Evolutionary conservation across 2,888 invertebrate genomes (phyloP).

Genomic region (Drosophila testacea): DNA sequence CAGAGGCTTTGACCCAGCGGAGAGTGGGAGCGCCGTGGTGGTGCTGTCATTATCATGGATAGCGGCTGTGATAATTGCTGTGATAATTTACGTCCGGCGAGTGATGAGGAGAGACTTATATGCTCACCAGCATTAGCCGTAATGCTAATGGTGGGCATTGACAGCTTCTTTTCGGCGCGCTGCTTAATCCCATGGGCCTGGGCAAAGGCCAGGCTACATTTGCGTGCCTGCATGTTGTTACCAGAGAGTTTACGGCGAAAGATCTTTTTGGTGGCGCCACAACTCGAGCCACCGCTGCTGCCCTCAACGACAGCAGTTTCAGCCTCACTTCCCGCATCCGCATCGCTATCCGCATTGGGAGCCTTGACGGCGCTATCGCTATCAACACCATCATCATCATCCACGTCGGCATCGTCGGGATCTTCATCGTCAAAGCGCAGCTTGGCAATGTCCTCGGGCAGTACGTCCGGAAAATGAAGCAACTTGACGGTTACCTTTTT

Average conservation of each 20-base stretch:
- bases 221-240: conserved; percentile 80
- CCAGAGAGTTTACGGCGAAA: conserved; percentile 83
- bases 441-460: conserved; percentile 84
- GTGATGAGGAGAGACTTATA: conserved; percentile 43
- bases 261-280: conserved; percentile 68
- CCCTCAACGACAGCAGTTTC: conserved; percentile 5
- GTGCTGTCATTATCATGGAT: conserved; percentile 24
- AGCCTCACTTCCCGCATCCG: conserved; percentile 36
- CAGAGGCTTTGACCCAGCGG: conserved; percentile 85
- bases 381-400: conserved; percentile 36
- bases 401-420: conserved; percentile 45
- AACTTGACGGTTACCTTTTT: conserved; percentile 84
- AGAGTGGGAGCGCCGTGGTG: conserved; percentile 79
- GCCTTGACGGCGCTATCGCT: conserved; percentile 31
- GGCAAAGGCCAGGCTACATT: conserved; percentile 84
- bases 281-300: conserved; percentile 12
- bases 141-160: conserved; percentile 78
- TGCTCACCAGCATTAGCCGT: conserved; percentile 68
- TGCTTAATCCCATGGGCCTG: conserved; percentile 83
- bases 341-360: conserved; percentile 38
- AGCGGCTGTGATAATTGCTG: conserved; percentile 55
- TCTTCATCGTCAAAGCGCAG: conserved; percentile 81
- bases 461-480: conserved; percentile 84
- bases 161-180: conserved; percentile 71
- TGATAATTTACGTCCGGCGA: conserved; percentile 57